Conservation (phyloP, 2,888 invertebrate species). For the Gymnocheta viridis region DNA sequence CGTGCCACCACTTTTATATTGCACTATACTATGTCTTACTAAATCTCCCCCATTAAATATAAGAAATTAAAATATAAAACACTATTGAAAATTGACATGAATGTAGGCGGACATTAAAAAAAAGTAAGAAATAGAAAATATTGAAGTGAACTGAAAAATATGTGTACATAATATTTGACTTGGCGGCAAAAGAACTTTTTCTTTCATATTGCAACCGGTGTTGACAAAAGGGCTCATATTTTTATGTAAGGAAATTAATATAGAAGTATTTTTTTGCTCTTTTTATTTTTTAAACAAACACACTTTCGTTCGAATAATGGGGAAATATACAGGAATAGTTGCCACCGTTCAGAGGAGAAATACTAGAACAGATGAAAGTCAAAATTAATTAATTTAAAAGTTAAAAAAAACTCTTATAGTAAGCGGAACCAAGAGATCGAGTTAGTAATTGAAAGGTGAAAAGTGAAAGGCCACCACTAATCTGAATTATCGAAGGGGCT, state of each 20-base stretch:
- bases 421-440: not conserved
- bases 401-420: slow-evolving; percentile 22
- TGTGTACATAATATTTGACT: slow-evolving; percentile 20
- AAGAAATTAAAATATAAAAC: slow-evolving; percentile 49
- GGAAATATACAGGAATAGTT: not conserved
- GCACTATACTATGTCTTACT: not conserved
- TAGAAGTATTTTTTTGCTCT: not conserved
- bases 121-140: slow-evolving; percentile 26
- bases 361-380: slow-evolving; percentile 5
- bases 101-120: slow-evolving; percentile 51
- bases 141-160: not conserved
- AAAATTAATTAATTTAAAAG: not conserved
- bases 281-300: slow-evolving; percentile 8
- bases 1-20: not conserved
- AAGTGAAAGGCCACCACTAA: too few species aligned
- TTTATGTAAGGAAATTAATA: slow-evolving; percentile 4
- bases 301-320: not conserved
- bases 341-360: not conserved
- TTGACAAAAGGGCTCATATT: slow-evolving; percentile 60
- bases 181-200: slow-evolving; percentile 31
- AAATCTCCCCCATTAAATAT: slow-evolving; percentile 7
- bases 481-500: too few species aligned
- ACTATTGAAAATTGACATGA: slow-evolving; percentile 7
- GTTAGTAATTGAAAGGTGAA: not conserved
- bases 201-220: slow-evolving; percentile 43